Base-by-base conservation (phyloP, 2,888 invertebrate species). In the Drosophila eohydei region DNA sequence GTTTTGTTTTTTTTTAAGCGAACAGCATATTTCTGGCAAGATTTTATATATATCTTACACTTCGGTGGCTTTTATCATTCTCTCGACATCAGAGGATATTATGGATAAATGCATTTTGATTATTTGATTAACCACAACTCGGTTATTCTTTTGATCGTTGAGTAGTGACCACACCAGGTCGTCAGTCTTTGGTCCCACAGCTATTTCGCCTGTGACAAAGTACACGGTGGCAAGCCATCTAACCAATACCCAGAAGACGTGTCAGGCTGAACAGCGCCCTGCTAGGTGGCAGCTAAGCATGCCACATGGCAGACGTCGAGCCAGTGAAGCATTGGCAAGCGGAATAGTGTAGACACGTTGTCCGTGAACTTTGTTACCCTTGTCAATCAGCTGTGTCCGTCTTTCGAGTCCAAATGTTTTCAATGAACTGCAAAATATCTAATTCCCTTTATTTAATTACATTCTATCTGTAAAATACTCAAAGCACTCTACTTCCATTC, bases 81-180 rank as follows among this genome's bases (percentile, higher is more conserved):
- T n/a, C 36, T 38, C 38, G 38, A 69, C 63, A 54, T 64, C 54
- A 71, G 57, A 78, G 38, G 66, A 63, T 62, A 56, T 40, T n/a
- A 61, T 38, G 51, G 62, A 71, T 58, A 81, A 75, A 72, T 82
- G 67, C 65, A 79, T 79, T 80, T 75, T 82, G 59, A 62, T 79
- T 73, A 79, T 76, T 83, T 82, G 69, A 82, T 75, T 80, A 80
- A 75, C 69, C 83, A 80, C 69, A 80, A 67, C 67, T 79, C 66
- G 61, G 56, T 72, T 67, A 70, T 67, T 67, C 74, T 65, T 74
- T 58, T 52, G 40, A 52, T 36, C 54, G 30, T 34, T 66, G 11
- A 50, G 66, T 51, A 41, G 57, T 44, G 50, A 43, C 41, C 50
- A 56, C 55, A 43, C 41, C 50, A 56, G 41, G 40, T 63, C 32